Percentiles rank a stretch among this genome's conserved stretches.
These are phyloP conservation scores for Hofmannophila pseudospretella DNA, from an alignment of 2,888 invertebrate genomes.

Conservation along the genomic window DNA sequence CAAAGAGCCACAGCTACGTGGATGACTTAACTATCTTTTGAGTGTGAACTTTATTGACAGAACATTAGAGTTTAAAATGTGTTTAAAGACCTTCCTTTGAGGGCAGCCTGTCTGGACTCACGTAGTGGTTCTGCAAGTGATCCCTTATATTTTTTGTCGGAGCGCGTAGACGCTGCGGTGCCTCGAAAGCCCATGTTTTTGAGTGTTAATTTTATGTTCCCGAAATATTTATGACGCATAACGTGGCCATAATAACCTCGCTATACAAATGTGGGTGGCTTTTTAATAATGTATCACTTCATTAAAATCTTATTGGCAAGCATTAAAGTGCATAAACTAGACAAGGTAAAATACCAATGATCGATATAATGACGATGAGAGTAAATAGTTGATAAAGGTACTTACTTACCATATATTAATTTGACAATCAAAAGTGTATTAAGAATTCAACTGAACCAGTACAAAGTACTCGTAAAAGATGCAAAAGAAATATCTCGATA, in stretches of 20 bases:
- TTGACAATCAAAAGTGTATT: no score
- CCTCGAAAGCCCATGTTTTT: conserved; percentile 73
- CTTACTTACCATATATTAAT: no score
- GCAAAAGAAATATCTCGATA: conserved; percentile 6
- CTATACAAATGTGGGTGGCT: conserved; percentile 76
- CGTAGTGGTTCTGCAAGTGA: conserved; percentile 63
- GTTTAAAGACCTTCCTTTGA: conserved; percentile 27
- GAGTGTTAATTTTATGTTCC: conserved; percentile 77
- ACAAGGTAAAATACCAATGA: no score
- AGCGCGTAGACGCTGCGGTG: conserved; percentile 71
- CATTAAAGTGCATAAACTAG: no score
- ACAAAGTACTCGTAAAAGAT: neutral
- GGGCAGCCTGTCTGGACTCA: conserved; percentile 33
- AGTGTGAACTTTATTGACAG: conserved; percentile 28
- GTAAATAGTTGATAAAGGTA: no score
- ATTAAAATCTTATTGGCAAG: conserved; percentile 40
- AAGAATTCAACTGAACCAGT: no score
- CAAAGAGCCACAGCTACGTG: conserved; percentile 29
- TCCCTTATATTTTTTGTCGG: conserved; percentile 65
- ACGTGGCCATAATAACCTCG: conserved; percentile 67
- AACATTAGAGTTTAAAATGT: conserved; percentile 13
- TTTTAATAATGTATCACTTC: conserved; percentile 67
- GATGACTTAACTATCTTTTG: conserved; percentile 10
- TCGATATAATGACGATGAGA: no score
- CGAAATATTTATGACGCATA: conserved; percentile 78